Evolutionary conservation across 2,888 invertebrate species (phyloP).

Genomic region (Callyntrura sp.): DNA sequence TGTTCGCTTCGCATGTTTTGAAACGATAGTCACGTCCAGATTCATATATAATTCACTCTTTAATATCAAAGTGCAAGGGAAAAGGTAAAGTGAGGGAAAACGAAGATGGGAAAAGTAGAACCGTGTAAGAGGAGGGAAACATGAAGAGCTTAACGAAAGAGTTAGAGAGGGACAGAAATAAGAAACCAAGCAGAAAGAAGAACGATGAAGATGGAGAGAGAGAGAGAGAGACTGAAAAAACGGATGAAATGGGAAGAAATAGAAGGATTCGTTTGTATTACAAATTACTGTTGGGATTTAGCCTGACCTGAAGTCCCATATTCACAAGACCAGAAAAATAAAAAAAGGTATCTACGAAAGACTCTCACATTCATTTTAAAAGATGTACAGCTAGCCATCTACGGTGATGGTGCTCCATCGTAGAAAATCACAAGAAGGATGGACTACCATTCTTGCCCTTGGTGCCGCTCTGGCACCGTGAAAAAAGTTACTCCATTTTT

Average conservation of each 20-base stretch:
- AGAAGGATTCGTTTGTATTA: conserved; percentile 73
- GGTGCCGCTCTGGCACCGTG: not conserved
- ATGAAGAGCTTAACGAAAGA: not conserved
- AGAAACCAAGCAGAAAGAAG: conserved; percentile 17
- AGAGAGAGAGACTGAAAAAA: not conserved
- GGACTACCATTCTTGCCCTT: conserved; percentile 21
- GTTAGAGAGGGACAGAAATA: no score
- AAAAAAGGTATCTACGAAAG: conserved; percentile 30
- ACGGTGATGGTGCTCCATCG: not conserved
- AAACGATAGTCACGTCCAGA: conserved; percentile 47
- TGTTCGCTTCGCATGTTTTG: conserved; percentile 36
- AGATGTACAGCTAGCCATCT: not conserved
- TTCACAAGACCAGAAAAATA: conserved; percentile 48
- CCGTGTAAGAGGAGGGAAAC: not conserved
- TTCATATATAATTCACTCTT: conserved; percentile 68
- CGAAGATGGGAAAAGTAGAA: not conserved
- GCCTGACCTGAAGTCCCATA: conserved; percentile 63
- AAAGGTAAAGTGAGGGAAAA: not conserved
- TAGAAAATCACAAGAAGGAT: not conserved
- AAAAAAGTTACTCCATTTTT: conserved; percentile 40
- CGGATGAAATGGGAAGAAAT: conserved; percentile 44
- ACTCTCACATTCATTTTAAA: conserved; percentile 43
- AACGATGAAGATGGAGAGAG: not conserved
- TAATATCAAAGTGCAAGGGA: conserved; percentile 54
- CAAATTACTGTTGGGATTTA: conserved; percentile 72